phyloP scores from a whole-genome alignment of 2,888 invertebrate species.

The Monoplex corrugatus region DNA sequence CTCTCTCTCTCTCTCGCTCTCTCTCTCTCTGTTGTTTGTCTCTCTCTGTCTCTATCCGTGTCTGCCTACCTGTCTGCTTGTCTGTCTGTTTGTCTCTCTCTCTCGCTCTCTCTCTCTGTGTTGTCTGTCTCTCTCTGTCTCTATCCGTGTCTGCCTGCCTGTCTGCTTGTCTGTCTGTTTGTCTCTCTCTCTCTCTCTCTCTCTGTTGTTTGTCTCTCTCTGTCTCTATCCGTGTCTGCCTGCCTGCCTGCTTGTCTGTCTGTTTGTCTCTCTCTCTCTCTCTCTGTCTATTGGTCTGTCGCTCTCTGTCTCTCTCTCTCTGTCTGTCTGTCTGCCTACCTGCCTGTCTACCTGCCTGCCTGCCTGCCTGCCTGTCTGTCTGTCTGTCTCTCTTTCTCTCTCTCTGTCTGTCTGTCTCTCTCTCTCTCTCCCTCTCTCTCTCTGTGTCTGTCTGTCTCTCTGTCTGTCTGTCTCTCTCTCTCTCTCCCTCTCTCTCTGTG shows the following conservation, averaged over 20 bases:
- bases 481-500: background rate
- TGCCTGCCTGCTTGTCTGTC: too few species aligned
- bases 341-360: background rate
- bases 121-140: too few species aligned
- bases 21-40: too few species aligned
- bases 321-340: background rate
- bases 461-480: slow-evolving; percentile 10
- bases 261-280: background rate
- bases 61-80: too few species aligned
- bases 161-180: too few species aligned
- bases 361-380: background rate
- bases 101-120: too few species aligned
- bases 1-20: too few species aligned
- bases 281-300: background rate
- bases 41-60: too few species aligned
- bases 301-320: background rate
- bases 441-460: background rate
- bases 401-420: slow-evolving; percentile 5
- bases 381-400: background rate
- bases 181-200: slow-evolving; percentile 6
- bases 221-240: too few species aligned
- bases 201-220: background rate
- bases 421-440: background rate
- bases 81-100: too few species aligned
- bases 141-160: too few species aligned